These are phyloP conservation scores for Venturia canescens DNA, from an alignment of 1,140 invertebrate genomes.

Conservation along the genomic window DNA sequence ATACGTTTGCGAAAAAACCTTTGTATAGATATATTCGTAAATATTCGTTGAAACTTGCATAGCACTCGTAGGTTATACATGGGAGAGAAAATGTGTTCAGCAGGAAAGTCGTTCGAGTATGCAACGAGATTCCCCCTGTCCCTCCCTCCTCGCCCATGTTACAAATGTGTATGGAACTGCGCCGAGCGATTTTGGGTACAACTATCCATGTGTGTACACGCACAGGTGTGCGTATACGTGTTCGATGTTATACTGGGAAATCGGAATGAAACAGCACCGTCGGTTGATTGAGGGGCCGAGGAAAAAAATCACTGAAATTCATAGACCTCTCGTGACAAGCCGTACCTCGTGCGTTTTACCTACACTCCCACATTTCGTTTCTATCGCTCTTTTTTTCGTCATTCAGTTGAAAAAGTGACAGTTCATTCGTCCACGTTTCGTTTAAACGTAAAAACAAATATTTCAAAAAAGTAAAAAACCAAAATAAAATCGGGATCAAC, in stretches of 20 bases:
- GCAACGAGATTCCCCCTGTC: background rate
- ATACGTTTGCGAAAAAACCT: background rate
- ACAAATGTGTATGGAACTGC: background rate
- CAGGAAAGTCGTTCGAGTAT: slow-evolving; percentile 16
- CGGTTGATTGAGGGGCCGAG: slow-evolving; percentile 23
- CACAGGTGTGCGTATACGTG: too few species aligned
- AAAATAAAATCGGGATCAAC: background rate
- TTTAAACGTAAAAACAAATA: background rate
- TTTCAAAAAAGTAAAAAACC: background rate
- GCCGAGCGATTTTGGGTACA: background rate
- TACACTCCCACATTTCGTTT: background rate
- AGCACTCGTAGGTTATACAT: background rate
- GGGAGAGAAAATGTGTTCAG: slow-evolving; percentile 11
- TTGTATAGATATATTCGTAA: background rate
- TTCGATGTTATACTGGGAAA: background rate
- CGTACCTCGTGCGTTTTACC: background rate
- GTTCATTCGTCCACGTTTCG: slow-evolving; percentile 12
- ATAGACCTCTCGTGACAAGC: slow-evolving; percentile 11
- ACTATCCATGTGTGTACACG: background rate
- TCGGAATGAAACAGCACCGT: slow-evolving; percentile 14
- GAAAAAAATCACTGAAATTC: slow-evolving; percentile 33
- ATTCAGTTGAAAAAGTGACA: slow-evolving; percentile 6
- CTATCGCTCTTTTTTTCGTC: background rate
- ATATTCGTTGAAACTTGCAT: background rate
- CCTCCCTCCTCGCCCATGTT: background rate